Evolutionary conservation across 1,140 invertebrate species (phyloP), one percentile per base, ranked within the genome.

Genomic region (Drosophila micromelanica): DNA sequence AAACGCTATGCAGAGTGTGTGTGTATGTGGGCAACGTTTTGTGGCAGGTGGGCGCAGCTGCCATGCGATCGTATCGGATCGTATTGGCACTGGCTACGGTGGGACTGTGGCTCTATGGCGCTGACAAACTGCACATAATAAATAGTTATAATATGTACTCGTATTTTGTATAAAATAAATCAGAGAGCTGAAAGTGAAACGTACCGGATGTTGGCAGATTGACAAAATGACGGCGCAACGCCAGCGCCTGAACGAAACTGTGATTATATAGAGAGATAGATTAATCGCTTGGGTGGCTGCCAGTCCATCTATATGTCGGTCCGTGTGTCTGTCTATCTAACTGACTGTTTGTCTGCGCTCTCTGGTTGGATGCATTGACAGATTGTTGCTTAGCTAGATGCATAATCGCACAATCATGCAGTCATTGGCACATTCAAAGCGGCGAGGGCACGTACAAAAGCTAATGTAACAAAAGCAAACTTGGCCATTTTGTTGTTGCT

Each of bases 41-140:
- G 57, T 42, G 76, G 63, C 81, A 86, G 81, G 81, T 86, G 81
- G 81, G 81, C 81, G 81, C 82, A 82, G 82, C 61, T 37, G 17
- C 46, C 15, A 55, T 52, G 38, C 45, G 48, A 73, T 77, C 60
- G 20, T 56, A 46, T 70, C 67, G 59, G 7, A 20, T 32, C 40
- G 37, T 37, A 38, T 32, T 52, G 49, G 49, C 49, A 52, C 32
- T 17, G 46, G 37, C 32, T 23, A n/a, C 43, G 71, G 42, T 6
- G 23, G 20, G 23, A 2, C 46, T 48, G 20, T 20, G 63, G 20
- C 48, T 55, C 15, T 27, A 12, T 59, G 55, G 74, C 63, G 81
- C 78, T 87, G 81, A 86, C 82, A 86, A 87, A 86, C 82, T 86
- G 82, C 82, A 86, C 82, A 87, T 86, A 81, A 86, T 86, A 86